These are phyloP conservation scores for Ascaphus truei DNA, from an alignment of 2,113 vertebrate genomes.

Conservation along the genomic window DNA sequence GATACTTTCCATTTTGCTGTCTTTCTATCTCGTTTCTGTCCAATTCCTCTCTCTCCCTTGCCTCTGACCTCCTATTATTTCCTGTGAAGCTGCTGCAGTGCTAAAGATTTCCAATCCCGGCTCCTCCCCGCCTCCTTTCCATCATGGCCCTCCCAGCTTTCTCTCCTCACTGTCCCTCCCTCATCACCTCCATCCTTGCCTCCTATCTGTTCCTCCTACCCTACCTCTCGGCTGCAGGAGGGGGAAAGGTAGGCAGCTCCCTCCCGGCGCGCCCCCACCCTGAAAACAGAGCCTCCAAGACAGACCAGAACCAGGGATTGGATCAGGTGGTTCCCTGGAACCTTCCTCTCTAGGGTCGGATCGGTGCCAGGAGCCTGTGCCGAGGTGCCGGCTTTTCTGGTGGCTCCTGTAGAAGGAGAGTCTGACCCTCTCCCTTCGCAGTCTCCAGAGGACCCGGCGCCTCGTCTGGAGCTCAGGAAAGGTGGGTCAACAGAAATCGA, in stretches of 20 bases:
- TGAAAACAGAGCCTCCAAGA: not conserved
- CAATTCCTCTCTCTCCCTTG: not conserved
- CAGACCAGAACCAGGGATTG: slow-evolving; percentile 17
- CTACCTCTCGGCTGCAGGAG: not conserved
- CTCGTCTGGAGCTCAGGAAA: not conserved
- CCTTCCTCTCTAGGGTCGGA: slow-evolving; percentile 3
- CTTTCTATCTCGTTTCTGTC: no score
- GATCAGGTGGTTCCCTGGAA: not conserved
- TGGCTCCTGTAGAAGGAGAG: not conserved
- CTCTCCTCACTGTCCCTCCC: no score
- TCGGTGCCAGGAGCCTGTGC: no score
- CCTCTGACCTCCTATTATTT: not conserved
- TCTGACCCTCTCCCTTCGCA: not conserved
- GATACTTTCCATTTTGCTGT: no score
- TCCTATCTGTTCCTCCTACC: no score
- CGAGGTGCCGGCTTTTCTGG: not conserved
- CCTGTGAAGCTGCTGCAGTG: slow-evolving; percentile 11
- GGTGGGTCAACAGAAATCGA: not conserved
- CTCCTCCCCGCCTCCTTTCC: no score
- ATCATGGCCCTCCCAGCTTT: no score
- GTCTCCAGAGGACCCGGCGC: not conserved
- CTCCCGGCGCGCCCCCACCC: slow-evolving; percentile 25
- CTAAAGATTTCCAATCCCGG: not conserved
- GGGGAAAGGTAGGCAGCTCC: no score
- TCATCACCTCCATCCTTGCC: no score